Evolutionary conservation across 2,888 invertebrate genomes (phyloP), one percentile per base, ranked within the genome.

Genomic region (Augiades crinisus): DNA sequence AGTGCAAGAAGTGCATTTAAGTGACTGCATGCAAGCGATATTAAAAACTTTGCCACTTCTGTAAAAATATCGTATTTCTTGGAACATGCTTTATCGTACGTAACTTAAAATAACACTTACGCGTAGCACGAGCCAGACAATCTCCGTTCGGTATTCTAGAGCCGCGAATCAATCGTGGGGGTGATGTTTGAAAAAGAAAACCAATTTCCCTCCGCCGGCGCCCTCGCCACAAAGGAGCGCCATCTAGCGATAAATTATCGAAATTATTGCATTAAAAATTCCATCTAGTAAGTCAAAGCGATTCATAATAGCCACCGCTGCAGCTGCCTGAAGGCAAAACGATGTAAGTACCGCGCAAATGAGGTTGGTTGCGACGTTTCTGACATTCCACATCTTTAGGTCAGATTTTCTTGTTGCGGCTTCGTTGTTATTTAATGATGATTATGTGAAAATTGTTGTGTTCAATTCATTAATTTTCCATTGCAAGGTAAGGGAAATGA

Each of bases 261-360:
- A 91, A 92, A 92, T 92, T 92, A 92, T 92, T 92, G 92, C 92
- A 92, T 92, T 92, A 92, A 92, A 92, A 92, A 92, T 92, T 92
- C 92, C 92, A 92, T 92, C 92, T 92, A 90, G 91, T 91, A 90
- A 92, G 92, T 92, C 92, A 92, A 92, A 92, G 92, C 89, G 90
- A 84, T 85, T 85, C 83, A 83, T 88, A 90, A 91, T 73, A 73
- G 75, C 72, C 67, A 75, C 72, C 65, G 60, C 67, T 65, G 38
- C 33, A 34, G 34, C 46, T 8, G 8, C 27, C 47, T 53, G 55
- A n/a, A 3, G 52, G 60, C 64, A 36, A 2, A 78, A 78, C 58
- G 79, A 43, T 68, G 59, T 66, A 79, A 72, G 67, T 59, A 60
- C 58, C 60, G 62, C 62, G 60, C 62, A 55, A 57, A 51, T 43